These are phyloP conservation scores for Bos indicus DNA, from an alignment of 2,113 vertebrate genomes.

Conservation along the genomic window DNA sequence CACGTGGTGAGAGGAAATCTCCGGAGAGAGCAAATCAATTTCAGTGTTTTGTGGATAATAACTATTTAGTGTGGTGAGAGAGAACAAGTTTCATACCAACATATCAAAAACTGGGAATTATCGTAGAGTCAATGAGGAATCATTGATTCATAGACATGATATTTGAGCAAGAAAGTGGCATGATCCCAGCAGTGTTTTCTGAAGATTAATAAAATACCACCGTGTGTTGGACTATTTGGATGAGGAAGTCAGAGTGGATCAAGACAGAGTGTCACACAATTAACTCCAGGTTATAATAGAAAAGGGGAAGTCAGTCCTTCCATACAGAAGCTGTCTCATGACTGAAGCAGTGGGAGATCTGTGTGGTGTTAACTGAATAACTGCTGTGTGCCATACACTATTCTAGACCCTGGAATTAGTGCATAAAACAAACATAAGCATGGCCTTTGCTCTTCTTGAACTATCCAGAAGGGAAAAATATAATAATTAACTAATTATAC, in stretches of 20 bases:
- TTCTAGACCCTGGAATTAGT: not conserved
- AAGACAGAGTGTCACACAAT: not conserved
- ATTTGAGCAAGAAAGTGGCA: not conserved
- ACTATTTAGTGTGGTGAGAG: not conserved
- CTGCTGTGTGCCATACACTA: not conserved
- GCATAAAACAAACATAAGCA: not conserved
- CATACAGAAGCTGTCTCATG: not conserved
- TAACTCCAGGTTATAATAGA: not conserved
- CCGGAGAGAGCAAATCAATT: not conserved
- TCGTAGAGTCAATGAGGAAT: not conserved
- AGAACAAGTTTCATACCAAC: not conserved
- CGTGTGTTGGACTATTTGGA: not conserved
- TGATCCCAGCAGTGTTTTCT: not conserved
- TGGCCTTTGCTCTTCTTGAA: not conserved
- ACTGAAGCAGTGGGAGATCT: not conserved
- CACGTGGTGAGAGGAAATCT: not conserved
- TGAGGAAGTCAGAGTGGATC: not conserved
- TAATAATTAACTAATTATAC: not conserved
- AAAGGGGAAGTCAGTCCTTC: not conserved
- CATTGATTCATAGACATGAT: not conserved
- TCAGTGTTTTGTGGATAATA: not conserved
- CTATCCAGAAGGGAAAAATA: not conserved
- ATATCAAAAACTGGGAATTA: not conserved
- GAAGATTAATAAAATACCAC: not conserved
- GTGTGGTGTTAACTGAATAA: not conserved